Evolutionary conservation across 2,888 invertebrate genomes (phyloP), one percentile per base, ranked within the genome.

Genomic region (Trachelus tabidus): DNA sequence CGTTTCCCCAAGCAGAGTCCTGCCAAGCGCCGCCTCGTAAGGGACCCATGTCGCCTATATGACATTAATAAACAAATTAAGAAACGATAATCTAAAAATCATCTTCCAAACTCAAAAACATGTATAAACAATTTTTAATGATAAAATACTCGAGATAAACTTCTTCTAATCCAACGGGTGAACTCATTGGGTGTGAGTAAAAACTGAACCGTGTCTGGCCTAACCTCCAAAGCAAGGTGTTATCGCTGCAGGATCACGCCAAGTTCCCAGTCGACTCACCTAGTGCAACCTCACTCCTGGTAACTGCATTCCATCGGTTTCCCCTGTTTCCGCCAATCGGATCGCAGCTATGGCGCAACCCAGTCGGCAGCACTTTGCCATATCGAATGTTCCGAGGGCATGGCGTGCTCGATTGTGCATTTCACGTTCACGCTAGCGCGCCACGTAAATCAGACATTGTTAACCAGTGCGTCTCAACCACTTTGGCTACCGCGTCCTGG

Each of bases 291-390:
- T 81, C 85, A 56, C 23, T 56, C 40, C 40, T 2, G 85, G 83
- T 83, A 87, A 87, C 87, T 84, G 87, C 87, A 88, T 88, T 87
- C 87, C 87, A 85, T 82, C 83, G 84, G 82, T 86, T 87, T 86
- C 82, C 84, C 75, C 75, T 80, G 75, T 73, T 78, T 73, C 81
- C 83, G 81, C 83, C 83, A 84, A 86, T 87, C 84, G 83, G 75
- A 79, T 81, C 75, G 80, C 82, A 82, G 79, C 81, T 78, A 83
- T 82, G 83, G 77, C 68, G 23, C 40, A 23, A 23, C 23, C 40
- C 23, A 56, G 40, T 23, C 40, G 40, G 40, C 40, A 56, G 40
- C 40, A 56, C 40, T 56, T 56, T 56, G 40, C 40, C 30, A 71
- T 71, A 33, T 30, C 31, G 71, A 71, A 71, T 33, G 71, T 71